These are phyloP conservation scores for Plutella xylostella DNA, from an alignment of 2,888 invertebrate species.

Conservation along the genomic window DNA sequence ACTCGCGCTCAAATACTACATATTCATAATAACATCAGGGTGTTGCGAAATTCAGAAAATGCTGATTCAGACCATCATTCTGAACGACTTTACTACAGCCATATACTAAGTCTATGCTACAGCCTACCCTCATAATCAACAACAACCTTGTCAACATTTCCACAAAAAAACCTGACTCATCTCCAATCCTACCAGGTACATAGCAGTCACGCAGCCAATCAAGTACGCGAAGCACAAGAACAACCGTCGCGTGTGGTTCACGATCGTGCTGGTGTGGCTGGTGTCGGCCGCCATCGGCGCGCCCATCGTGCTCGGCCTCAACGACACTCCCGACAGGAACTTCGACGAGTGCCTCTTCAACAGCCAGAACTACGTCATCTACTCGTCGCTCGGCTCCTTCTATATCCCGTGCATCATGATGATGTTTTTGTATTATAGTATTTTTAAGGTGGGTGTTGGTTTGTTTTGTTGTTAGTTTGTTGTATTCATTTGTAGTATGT, in stretches of 20 bases:
- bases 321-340: constrained; percentile 88
- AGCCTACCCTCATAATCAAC: too few species aligned
- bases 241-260: constrained; percentile 92
- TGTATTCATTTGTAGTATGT: too few species aligned
- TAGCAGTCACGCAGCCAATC: constrained; percentile 98
- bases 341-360: constrained; percentile 94
- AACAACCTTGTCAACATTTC: too few species aligned
- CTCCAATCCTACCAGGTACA: constrained; percentile 81
- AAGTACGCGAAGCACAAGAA: constrained; percentile 99
- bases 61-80: too few species aligned
- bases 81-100: too few species aligned
- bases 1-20: too few species aligned
- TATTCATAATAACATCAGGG: too few species aligned
- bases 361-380: constrained; percentile 97
- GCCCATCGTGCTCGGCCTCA: constrained; percentile 95
- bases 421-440: constrained; percentile 97
- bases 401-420: constrained; percentile 99
- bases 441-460: constrained; percentile 91
- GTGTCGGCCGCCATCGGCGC: constrained; percentile 93
- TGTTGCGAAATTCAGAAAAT: too few species aligned
- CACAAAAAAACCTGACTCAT: too few species aligned
- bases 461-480: too few species aligned
- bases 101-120: too few species aligned
- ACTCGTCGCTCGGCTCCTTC: constrained; percentile 97
- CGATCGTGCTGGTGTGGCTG: constrained; percentile 95